A percentile compares a stretch with the other conserved stretches of the same genome.
These are phyloP conservation scores for Oreohelix idahoensis DNA, from an alignment of 1,140 invertebrate genomes.

Conservation along the genomic window DNA sequence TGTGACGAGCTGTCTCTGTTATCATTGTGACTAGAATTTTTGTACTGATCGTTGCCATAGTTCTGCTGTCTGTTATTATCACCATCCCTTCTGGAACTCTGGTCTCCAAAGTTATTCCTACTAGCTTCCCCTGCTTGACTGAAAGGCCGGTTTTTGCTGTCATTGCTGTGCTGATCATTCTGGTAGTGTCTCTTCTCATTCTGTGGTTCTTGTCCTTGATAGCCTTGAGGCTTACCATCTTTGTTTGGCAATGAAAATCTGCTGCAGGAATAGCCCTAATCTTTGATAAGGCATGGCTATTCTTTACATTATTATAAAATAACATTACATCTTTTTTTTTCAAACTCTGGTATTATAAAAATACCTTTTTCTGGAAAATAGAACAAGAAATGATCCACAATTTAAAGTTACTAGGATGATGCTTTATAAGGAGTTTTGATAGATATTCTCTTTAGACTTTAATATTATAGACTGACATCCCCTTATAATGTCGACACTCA, in stretches of 20 bases:
- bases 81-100: background rate
- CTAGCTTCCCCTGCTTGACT: background rate
- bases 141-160: background rate
- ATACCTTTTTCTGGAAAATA: too few relatives aligned
- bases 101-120: background rate
- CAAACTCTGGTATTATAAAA: too few relatives aligned
- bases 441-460: too few relatives aligned
- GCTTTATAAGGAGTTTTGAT: too few relatives aligned
- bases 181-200: background rate
- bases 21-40: conserved; percentile 3
- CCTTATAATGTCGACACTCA: too few relatives aligned
- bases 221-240: background rate
- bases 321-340: too few relatives aligned
- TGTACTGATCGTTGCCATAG: background rate
- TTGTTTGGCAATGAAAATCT: background rate
- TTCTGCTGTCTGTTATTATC: background rate
- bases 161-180: conserved; percentile 10
- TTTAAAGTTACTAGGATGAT: too few relatives aligned
- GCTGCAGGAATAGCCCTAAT: too few relatives aligned
- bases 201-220: background rate
- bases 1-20: background rate
- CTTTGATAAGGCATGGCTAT: too few relatives aligned
- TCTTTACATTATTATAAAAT: too few relatives aligned
- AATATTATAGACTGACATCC: too few relatives aligned
- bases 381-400: too few relatives aligned